Evolutionary conservation across 2,888 invertebrate species (phyloP), one percentile per base, ranked within the genome.

Genomic region (Sipunculus nudus): DNA sequence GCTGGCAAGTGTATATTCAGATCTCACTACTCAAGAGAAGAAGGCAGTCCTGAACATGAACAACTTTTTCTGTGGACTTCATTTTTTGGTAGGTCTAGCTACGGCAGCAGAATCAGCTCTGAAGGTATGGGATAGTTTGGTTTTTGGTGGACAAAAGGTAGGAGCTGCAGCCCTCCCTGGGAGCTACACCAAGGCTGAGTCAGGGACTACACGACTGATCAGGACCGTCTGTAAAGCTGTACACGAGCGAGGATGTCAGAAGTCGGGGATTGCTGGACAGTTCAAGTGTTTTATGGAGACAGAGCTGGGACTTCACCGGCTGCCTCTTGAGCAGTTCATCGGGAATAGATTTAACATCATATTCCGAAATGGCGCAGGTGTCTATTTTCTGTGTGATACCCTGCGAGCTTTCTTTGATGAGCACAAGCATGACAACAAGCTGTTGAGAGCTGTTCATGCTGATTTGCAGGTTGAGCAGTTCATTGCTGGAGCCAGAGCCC

Each of bases 211-310:
- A 3, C 26, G 63, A 10, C 23, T 64, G 47, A 41, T 65, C 10
- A 10, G 67, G 10, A 64, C 63, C 4, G 61, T 61, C 19, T 64
- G 63, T 39, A 66, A 66, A 39, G 61, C 61, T 13, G 29, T 67
- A 16, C 64, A 61, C 41, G 60, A 59, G 31, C 46, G 66, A 23
- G 66, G 61, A 6, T 60, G 62, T 50, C 49, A 63, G 38, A 59
- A 53, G 43, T 47, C 60, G 26, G 63, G 63, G 4, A 61, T 61
- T 39, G 58, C 61, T n/a, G 53, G 60, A 28, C 31, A 53, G 46
- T 66, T 66, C 35, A 28, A 53, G 8, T 49, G 52, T 16, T 63
- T 35, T 45, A 32, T 63, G 16, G 26, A 41, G 8, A 16, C 31
- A 13, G 29, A 59, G 21, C 47, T 29, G 16, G n/a, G 29, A 26